These are phyloP conservation scores for Dynastes hyllus DNA, from an alignment of 2,888 invertebrate species.

Conservation along the genomic window DNA sequence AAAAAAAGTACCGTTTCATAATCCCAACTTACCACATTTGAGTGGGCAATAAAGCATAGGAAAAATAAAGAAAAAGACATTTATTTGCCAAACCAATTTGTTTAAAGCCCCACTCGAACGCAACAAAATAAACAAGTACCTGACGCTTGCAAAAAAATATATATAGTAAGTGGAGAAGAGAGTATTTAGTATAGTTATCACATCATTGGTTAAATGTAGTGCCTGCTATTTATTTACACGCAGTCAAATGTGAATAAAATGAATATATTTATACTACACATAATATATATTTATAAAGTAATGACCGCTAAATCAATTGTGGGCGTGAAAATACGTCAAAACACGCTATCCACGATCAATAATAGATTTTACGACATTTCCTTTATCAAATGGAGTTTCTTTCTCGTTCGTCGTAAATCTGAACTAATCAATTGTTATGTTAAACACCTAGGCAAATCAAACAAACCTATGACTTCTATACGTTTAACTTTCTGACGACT, in stretches of 20 bases:
- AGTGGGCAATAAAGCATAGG: conserved; percentile 23
- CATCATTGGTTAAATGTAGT: conserved; percentile 31
- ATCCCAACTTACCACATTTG: conserved; percentile 4
- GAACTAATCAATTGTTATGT: conserved; percentile 21
- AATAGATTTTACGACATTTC: conserved; percentile 25
- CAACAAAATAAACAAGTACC: conserved; percentile 22
- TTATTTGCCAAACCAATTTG: conserved; percentile 28
- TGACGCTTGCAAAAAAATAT: conserved; percentile 26
- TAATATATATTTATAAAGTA: conserved; percentile 38
- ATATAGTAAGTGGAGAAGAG: conserved; percentile 16
- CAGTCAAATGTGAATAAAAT: conserved; percentile 35
- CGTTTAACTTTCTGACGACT: conserved; percentile 1
- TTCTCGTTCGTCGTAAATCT: neutral
- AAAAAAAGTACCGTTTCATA: conserved; percentile 15
- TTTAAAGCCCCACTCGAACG: neutral
- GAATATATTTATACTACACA: conserved; percentile 39
- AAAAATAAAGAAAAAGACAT: conserved; percentile 24
- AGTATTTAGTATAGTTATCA: conserved; percentile 39
- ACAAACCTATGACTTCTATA: conserved; percentile 14
- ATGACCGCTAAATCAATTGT: conserved; percentile 46
- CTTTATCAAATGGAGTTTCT: conserved; percentile 15
- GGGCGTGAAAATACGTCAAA: conserved; percentile 35
- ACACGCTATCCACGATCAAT: conserved; percentile 13
- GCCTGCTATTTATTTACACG: conserved; percentile 25
- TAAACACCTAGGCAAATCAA: conserved; percentile 13